A percentile compares a stretch with the other conserved stretches of the same genome.
These are phyloP conservation scores for Climacteris rufus DNA, from an alignment of 2,113 vertebrate species.

Conservation along the genomic window DNA sequence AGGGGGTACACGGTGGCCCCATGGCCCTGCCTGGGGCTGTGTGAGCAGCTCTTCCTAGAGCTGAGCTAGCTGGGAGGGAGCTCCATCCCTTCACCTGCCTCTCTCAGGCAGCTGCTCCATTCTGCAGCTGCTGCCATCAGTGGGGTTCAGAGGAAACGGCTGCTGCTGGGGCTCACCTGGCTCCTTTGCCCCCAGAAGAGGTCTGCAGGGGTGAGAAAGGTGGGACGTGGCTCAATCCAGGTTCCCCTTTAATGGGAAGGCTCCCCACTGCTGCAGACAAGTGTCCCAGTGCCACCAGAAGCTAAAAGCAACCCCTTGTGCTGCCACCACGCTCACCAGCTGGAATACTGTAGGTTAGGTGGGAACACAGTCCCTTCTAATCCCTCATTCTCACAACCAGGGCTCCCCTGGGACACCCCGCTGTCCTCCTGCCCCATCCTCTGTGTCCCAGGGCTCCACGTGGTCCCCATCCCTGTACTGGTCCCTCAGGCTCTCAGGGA, in stretches of 20 bases:
- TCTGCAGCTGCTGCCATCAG: not conserved
- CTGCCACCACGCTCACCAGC: not conserved
- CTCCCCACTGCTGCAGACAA: rapidly evolving
- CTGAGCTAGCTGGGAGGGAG: not conserved
- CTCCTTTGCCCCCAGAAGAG: not conserved
- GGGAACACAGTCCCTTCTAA: not conserved
- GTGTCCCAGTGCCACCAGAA: not conserved
- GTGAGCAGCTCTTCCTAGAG: not conserved
- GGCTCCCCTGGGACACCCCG: rapidly evolving
- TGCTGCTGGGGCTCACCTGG: not conserved
- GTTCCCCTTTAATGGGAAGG: not conserved
- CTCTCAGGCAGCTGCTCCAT: not conserved
- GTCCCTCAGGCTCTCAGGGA: not conserved
- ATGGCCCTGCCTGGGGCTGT: rapidly evolving
- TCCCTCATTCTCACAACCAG: rapidly evolving
- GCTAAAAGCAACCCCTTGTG: not conserved
- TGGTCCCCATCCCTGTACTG: rapidly evolving
- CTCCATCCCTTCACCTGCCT: not conserved
- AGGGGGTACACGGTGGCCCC: rapidly evolving
- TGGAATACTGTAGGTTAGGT: not conserved
- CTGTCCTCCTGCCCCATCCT: not conserved
- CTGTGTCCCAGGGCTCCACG: rapidly evolving
- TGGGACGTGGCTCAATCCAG: not conserved
- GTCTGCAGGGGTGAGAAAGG: not conserved
- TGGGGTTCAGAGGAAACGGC: not conserved